Percentiles rank a stretch among this genome's conserved stretches.
These are phyloP conservation scores for Dryadula phaetusa DNA, from an alignment of 2,888 invertebrate species.

Conservation along the genomic window DNA sequence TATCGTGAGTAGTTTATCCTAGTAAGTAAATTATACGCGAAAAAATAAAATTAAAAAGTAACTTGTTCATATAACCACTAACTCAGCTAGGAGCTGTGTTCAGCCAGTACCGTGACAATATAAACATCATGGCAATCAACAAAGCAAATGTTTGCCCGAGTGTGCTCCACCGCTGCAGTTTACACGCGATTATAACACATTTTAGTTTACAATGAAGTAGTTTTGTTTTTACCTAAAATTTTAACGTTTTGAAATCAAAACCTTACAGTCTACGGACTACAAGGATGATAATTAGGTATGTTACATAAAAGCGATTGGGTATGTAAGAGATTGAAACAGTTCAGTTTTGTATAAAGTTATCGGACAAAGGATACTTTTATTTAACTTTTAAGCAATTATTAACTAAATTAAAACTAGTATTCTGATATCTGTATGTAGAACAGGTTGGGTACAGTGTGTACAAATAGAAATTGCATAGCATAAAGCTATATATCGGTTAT, in stretches of 20 bases:
- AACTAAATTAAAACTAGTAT: too few relatives aligned
- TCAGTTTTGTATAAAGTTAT: too few relatives aligned
- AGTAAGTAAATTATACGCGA: not conserved
- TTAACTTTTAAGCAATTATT: too few relatives aligned
- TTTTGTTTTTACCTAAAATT: slow-evolving; percentile 4
- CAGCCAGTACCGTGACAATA: slow-evolving; percentile 35
- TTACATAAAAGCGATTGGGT: too few relatives aligned
- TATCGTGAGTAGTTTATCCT: not conserved
- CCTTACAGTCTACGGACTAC: too few relatives aligned
- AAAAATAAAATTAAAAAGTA: not conserved
- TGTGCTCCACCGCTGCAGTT: slow-evolving; percentile 35
- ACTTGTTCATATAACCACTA: slow-evolving; percentile 24
- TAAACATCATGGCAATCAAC: slow-evolving; percentile 44
- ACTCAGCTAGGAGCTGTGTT: slow-evolving; percentile 26
- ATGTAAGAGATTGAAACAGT: too few relatives aligned
- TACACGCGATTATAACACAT: slow-evolving; percentile 37
- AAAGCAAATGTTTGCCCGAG: slow-evolving; percentile 40
- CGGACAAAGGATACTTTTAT: too few relatives aligned
- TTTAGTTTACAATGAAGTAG: slow-evolving; percentile 20
- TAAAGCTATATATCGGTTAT: not conserved
- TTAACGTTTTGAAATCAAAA: not conserved
- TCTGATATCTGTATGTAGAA: too few relatives aligned
- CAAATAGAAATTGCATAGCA: not conserved
- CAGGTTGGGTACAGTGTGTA: too few relatives aligned
- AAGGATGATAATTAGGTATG: too few relatives aligned